phyloP scores from a whole-genome alignment of 1,140 invertebrate species.

The Tribolium castaneum region DNA sequence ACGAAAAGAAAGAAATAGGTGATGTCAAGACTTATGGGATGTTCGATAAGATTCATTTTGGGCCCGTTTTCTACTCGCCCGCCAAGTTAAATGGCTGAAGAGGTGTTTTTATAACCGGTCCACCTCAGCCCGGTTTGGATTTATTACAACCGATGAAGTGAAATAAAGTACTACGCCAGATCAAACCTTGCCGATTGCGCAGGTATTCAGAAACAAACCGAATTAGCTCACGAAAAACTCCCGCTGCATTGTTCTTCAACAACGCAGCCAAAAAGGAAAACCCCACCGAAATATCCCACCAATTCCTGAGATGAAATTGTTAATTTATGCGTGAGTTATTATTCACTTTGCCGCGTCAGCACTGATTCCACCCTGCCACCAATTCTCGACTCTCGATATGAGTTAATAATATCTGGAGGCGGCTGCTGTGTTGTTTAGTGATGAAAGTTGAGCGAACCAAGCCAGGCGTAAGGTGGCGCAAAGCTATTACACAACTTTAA shows the following conservation, averaged over 20 bases:
- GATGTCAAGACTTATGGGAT: constrained; percentile 67
- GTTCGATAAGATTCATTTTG: constrained; percentile 68
- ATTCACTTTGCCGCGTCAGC: constrained; percentile 41
- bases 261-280: constrained; percentile 6
- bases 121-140: constrained; percentile 59
- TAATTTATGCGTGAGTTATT: constrained; percentile 54
- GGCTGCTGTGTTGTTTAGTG: constrained; percentile 44
- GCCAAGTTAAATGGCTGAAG: constrained; percentile 62
- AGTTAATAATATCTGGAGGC: constrained; percentile 34
- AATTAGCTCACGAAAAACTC: constrained; percentile 49
- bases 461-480: constrained; percentile 55
- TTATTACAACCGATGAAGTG: constrained; percentile 63
- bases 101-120: constrained; percentile 65
- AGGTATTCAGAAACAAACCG: constrained; percentile 49
- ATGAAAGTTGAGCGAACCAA: constrained; percentile 48
- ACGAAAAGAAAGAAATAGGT: constrained; percentile 65
- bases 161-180: constrained; percentile 57
- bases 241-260: constrained; percentile 34
- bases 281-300: constrained; percentile 38
- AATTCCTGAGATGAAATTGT: constrained; percentile 45
- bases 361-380: constrained; percentile 2
- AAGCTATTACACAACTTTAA: constrained; percentile 61
- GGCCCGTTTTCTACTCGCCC: constrained; percentile 55
- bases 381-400: constrained; percentile 27
- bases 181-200: constrained; percentile 54